These are phyloP conservation scores for Agrilus cyanescens DNA, from an alignment of 2,888 invertebrate genomes.

Conservation along the genomic window DNA sequence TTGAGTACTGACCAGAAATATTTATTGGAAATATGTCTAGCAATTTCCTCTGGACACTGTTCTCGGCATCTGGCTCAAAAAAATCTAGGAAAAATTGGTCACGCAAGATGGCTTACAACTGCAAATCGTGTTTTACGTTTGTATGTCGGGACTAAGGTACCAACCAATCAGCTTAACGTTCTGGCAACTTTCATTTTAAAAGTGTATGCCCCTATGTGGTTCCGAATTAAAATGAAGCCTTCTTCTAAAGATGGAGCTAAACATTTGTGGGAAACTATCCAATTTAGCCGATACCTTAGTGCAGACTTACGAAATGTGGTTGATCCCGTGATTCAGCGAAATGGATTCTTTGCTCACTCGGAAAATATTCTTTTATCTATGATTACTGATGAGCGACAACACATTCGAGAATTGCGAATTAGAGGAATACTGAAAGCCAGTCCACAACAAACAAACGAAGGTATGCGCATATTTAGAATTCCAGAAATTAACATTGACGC, in stretches of 20 bases:
- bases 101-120: slow-evolving; percentile 16
- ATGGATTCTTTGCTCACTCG: neutral
- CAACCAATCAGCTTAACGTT: slow-evolving; percentile 11
- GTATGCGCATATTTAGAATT: neutral
- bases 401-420: neutral
- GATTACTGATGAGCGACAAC: neutral
- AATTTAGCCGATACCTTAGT: neutral
- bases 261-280: neutral
- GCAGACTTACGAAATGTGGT: neutral
- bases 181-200: slow-evolving; percentile 12
- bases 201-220: slow-evolving; percentile 16
- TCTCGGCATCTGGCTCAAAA: neutral
- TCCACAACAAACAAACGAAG: neutral
- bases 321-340: neutral
- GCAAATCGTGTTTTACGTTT: slow-evolving; percentile 17
- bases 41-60: neutral
- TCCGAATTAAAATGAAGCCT: slow-evolving; percentile 9
- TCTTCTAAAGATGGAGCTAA: slow-evolving; percentile 4
- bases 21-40: slow-evolving; percentile 7
- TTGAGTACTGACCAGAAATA: slow-evolving; percentile 17
- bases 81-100: slow-evolving; percentile 12
- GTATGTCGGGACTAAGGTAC: slow-evolving; percentile 12
- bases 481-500: neutral
- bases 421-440: neutral
- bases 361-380: neutral